phyloP scores from a whole-genome alignment of 1,140 invertebrate genomes.

The Lepidostoma basale region DNA sequence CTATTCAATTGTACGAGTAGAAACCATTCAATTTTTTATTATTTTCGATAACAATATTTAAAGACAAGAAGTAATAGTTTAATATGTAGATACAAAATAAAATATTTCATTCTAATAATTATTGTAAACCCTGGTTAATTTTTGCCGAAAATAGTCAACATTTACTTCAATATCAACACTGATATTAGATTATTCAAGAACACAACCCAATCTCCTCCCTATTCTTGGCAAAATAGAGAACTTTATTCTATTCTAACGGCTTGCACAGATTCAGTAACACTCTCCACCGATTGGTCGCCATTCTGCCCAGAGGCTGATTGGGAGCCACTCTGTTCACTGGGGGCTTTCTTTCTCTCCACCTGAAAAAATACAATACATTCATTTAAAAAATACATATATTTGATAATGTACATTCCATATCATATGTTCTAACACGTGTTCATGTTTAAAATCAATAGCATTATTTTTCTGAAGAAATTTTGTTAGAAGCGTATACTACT shows the following conservation, averaged over 20 bases:
- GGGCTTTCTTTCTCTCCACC: constrained; percentile 44
- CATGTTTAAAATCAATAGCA: too few relatives aligned
- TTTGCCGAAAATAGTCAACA: constrained; percentile 20
- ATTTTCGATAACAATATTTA: too few relatives aligned
- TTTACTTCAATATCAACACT: constrained; percentile 10
- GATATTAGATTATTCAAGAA: constrained; percentile 22
- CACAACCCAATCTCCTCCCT: constrained; percentile 15
- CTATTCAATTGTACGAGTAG: too few relatives aligned
- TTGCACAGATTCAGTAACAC: constrained; percentile 39
- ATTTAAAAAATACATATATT: too few relatives aligned
- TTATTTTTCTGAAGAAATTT: too few relatives aligned
- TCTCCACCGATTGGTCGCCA: constrained; percentile 43
- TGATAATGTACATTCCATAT: too few relatives aligned
- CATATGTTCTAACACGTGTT: too few relatives aligned
- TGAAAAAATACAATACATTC: constrained; percentile 18
- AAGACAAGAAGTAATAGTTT: too few relatives aligned
- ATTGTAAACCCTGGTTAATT: constrained; percentile 34
- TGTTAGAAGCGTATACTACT: too few relatives aligned
- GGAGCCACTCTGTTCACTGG: constrained; percentile 38
- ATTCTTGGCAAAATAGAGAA: constrained; percentile 26
- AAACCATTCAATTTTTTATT: too few relatives aligned
- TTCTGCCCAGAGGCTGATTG: constrained; percentile 41
- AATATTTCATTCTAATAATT: too few relatives aligned
- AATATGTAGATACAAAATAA: too few relatives aligned
- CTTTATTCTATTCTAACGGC: constrained; percentile 41